Evolutionary conservation across 2,888 invertebrate genomes (phyloP), one percentile per base, ranked within the genome.

Genomic region (Troides helena): DNA sequence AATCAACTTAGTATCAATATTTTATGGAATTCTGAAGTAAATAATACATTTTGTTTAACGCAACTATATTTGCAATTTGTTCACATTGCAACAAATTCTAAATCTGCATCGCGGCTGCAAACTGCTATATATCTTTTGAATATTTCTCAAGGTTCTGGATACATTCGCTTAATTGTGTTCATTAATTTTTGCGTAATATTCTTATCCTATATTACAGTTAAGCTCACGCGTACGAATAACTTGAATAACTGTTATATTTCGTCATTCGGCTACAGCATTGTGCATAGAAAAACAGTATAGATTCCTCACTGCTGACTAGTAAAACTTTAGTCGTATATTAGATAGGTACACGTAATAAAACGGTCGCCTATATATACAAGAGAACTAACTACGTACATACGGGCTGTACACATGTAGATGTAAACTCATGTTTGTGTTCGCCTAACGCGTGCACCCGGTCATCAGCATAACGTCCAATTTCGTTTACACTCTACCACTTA

Each of bases 391-490:
- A 76, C 76, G 72, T 74, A 77, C 75, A 77, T 72, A 78, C 76
- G 77, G 76, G 65, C 70, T 70, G 70, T 66, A 72, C 68, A 73
- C 71, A 67, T 66, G 71, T 69, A 66, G 67, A 67, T 69, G 68
- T 61, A 74, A 76, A 73, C 65, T 72, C 72, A 77, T 71, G 74
- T 74, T 75, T 74, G 75, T 74, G 74, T 73, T 72, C 76, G 76
- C 77, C 77, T 77, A 73, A 78, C 76, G 79, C 78, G 78, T 74
- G 77, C 74, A 72, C 77, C 76, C 76, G 76, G 68, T 75, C 74
- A 74, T 74, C 78, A 75, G 78, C 77, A 77, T 73, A 77, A 77
- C 75, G 73, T 78, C 71, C 74, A 75, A 78, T 78, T 79, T 76
- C 74, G 75, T 78, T 76, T 75, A 74, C 75, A 75, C 73, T 74